phyloP scores from a whole-genome alignment of 2,113 vertebrate species.

The Canis aureus region DNA sequence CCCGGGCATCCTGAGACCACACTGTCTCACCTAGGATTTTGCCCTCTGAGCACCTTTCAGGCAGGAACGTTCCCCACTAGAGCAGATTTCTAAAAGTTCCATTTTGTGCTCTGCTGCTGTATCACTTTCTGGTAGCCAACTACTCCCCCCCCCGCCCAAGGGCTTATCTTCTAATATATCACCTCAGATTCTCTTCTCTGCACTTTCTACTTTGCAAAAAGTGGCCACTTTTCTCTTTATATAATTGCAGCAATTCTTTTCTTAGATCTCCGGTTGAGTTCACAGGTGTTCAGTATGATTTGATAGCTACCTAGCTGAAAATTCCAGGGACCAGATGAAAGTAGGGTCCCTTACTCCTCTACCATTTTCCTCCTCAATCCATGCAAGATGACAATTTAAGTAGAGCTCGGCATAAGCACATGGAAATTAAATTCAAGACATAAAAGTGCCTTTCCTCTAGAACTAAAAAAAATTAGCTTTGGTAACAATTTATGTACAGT shows the following conservation, averaged over 20 bases:
- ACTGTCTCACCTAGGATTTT: neutral
- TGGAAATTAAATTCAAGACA: neutral
- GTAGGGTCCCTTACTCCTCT: neutral
- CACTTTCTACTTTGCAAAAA: neutral
- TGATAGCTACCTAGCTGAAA: neutral
- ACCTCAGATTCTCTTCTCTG: neutral
- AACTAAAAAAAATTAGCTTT: slow-evolving; percentile 6
- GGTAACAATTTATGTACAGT: neutral
- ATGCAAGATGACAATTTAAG: neutral
- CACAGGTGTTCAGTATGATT: neutral
- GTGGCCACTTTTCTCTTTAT: neutral
- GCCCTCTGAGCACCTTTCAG: neutral
- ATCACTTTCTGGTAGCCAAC: neutral
- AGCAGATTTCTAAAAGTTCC: neutral
- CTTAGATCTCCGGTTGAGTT: neutral
- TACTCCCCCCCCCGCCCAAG: too few species aligned
- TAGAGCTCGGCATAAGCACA: neutral
- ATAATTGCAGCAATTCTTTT: neutral
- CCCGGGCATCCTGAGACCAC: neutral
- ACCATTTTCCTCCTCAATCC: neutral
- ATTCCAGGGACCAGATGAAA: neutral
- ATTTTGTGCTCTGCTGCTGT: neutral
- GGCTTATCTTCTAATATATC: neutral
- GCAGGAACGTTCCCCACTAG: neutral
- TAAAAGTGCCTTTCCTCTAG: neutral